Percentiles rank a stretch among this genome's conserved stretches.
phyloP scores from a whole-genome alignment of 2,113 vertebrate genomes.

The Mionectes macconnelli region DNA sequence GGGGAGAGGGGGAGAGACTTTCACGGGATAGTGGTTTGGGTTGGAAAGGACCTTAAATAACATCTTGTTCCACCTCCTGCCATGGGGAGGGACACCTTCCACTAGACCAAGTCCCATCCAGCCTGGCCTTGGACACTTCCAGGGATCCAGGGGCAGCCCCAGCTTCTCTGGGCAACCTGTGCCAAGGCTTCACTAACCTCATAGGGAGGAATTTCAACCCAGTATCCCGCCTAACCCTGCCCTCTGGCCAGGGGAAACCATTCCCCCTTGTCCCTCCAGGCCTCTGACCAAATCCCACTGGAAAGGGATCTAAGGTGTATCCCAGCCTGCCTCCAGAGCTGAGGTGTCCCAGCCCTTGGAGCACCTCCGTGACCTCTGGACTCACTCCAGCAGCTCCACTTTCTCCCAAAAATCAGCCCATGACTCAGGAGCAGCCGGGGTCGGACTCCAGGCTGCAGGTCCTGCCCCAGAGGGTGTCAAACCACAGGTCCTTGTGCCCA shows the following conservation, averaged over 20 bases:
- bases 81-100: neutral
- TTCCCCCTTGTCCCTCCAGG: neutral
- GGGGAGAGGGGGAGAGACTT: neutral
- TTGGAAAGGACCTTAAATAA: neutral
- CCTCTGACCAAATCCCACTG: neutral
- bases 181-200: neutral
- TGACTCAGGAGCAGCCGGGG: neutral
- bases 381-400: neutral
- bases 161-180: neutral
- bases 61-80: neutral
- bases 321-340: neutral
- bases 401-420: accelerated
- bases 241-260: neutral
- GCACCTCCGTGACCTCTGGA: neutral
- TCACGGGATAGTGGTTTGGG: neutral
- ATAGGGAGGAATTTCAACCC: neutral
- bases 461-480: neutral
- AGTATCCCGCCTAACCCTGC: too few species aligned
- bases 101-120: accelerated
- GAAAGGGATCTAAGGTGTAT: neutral
- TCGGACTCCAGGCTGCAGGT: neutral
- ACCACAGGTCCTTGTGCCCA: neutral
- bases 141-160: neutral
- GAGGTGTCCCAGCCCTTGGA: neutral
- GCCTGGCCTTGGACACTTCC: neutral